A percentile compares a stretch with the other conserved stretches of the same genome.
phyloP scores from a whole-genome alignment of 2,888 invertebrate genomes.

The Xestia sexstrigata region DNA sequence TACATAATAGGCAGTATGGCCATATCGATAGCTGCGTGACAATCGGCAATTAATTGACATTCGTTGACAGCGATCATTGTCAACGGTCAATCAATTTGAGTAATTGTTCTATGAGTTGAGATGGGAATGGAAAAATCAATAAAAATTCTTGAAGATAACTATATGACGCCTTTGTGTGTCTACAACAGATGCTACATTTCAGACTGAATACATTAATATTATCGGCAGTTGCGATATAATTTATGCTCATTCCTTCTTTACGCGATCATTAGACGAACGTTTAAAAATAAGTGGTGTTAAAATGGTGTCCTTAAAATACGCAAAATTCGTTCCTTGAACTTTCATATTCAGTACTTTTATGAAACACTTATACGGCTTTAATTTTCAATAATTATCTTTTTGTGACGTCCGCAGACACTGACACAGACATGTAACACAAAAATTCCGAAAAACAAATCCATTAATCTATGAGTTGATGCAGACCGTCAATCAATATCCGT shows the following conservation, averaged over 20 bases:
- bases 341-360: slow-evolving; percentile 5
- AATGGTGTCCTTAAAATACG: neutral
- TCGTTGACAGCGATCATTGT: slow-evolving; percentile 79
- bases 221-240: neutral
- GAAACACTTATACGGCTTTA: neutral
- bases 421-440: slow-evolving; percentile 38
- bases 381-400: slow-evolving; percentile 37
- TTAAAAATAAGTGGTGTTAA: neutral
- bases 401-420: slow-evolving; percentile 19
- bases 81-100: slow-evolving; percentile 76
- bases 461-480: slow-evolving; percentile 61
- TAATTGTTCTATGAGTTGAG: slow-evolving; percentile 56
- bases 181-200: neutral
- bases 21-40: slow-evolving; percentile 63
- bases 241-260: neutral
- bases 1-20: slow-evolving; percentile 34
- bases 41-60: slow-evolving; percentile 82
- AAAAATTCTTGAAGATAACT: neutral
- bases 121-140: slow-evolving; percentile 25
- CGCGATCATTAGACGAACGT: neutral
- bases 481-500: slow-evolving; percentile 77
- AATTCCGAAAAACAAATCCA: slow-evolving; percentile 59
- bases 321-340: slow-evolving; percentile 34
- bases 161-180: neutral
- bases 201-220: neutral